phyloP scores from a whole-genome alignment of 2,797 vertebrate species.

The Enteromius viviparus region DNA sequence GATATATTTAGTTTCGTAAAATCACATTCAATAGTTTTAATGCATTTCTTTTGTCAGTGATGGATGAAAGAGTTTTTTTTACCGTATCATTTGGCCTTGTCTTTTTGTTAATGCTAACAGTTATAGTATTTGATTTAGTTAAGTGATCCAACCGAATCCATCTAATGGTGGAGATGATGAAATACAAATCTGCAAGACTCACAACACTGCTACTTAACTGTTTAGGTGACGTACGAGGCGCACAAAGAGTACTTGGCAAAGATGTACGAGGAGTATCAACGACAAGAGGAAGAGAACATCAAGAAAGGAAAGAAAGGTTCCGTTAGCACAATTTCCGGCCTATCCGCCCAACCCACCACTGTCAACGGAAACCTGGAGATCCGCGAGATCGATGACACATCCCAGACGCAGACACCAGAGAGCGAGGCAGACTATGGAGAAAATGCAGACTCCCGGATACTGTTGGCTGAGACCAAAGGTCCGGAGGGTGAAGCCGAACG shows the following conservation, averaged over 20 bases:
- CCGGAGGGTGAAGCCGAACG: conserved; percentile 82
- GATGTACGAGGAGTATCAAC: conserved; percentile 99
- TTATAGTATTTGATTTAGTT: neutral
- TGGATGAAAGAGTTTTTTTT: neutral
- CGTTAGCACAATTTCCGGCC: conserved; percentile 97
- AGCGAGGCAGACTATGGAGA: conserved; percentile 96
- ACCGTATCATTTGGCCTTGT: conserved; percentile 5
- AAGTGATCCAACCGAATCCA: neutral
- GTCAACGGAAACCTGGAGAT: conserved; percentile 95
- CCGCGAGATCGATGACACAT: conserved; percentile 89
- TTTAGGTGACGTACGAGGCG: conserved; percentile 96
- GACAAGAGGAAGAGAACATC: conserved; percentile 99
- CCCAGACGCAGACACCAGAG: conserved; percentile 96
- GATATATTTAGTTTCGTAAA: neutral
- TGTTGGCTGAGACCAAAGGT: conserved; percentile 88
- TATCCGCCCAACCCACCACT: conserved; percentile 88
- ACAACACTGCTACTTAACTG: neutral
- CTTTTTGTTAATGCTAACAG: neutral
- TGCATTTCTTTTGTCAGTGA: conserved; percentile 7
- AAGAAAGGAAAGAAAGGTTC: conserved; percentile 98
- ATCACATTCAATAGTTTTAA: conserved; percentile 7
- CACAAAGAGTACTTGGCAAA: conserved; percentile 98
- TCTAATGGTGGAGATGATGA: neutral
- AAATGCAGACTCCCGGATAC: conserved; percentile 85
- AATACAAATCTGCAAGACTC: neutral